Base-by-base conservation (phyloP, 2,797 vertebrate species). In the Gouania willdenowi region DNA sequence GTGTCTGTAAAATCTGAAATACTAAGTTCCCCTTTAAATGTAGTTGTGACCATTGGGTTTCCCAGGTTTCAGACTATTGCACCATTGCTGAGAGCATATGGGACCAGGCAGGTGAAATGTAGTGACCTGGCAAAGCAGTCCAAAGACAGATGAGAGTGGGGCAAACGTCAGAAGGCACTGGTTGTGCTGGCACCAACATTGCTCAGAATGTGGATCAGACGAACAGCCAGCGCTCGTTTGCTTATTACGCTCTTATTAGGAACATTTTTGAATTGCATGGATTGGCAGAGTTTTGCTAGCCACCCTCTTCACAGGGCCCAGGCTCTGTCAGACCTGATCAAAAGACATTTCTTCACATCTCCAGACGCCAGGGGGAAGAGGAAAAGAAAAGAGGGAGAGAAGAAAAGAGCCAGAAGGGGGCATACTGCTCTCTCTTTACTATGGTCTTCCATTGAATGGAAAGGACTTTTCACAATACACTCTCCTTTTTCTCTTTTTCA, bases 401-500 rank as follows among this genome's bases (percentile, higher is more conserved):
- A 88, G 81, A 88, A 86, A 85, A 85, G 88, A 86, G 86, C 93
- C 94, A 96, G 95, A 94, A 97, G 94, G 92, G 93, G 94, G 93
- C 93, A 94, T 91, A 89, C 85, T 88, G 86, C 82, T 86, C 85
- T 87, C 83, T 88, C 84, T 89, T 84, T 85, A 75, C 79, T 77
- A 71, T 59, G 63, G 71, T 82, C 72, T 82, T 81, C 81, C 81
- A 64, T 77, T 85, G 83, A 85, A 87, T 82, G 78, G n/a, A n/a
- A n/a, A 86, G 68, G 81, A 85, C 77, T 86, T 88, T 84, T 80
- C 78, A 87, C 75, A 79, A 78, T 83, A 69, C 70, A 78, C 78
- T 78, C 69, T 77, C 60, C 60, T 72, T 82, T 83, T 78, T 72
- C 46, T 64, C 70, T 60, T 49, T 61, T 55, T 66, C 28, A 66